Conservation (phyloP, 2,113 vertebrate species). For the Pseudorectes ferrugineus region DNA sequence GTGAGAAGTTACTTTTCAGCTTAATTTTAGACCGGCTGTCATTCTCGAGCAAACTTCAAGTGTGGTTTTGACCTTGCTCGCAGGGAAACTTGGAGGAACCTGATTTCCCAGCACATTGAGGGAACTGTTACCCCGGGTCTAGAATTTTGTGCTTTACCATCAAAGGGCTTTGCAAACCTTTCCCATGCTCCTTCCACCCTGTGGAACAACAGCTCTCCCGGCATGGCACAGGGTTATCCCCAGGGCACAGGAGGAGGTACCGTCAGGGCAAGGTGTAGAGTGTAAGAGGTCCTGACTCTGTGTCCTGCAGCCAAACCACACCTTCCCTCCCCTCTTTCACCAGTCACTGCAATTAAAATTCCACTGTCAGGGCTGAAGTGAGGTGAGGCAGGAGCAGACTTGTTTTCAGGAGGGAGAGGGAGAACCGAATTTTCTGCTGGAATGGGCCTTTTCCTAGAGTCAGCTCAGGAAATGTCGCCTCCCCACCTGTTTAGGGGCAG, state of each 20-base stretch:
- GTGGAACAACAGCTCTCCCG: neutral
- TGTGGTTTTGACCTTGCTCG: neutral
- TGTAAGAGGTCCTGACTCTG: neutral
- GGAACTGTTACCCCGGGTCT: neutral
- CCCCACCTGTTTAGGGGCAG: neutral
- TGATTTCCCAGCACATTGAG: neutral
- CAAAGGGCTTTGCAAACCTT: neutral
- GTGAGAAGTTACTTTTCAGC: slow-evolving; percentile 25
- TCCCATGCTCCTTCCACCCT: neutral
- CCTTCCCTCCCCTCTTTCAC: slow-evolving; percentile 8
- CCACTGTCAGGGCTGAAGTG: neutral
- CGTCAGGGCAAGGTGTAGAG: neutral
- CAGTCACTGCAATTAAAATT: slow-evolving; percentile 64
- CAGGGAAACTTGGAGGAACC: neutral
- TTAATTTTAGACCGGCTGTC: slow-evolving; percentile 24
- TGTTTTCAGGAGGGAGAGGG: slow-evolving; percentile 2
- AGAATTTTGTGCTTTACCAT: slow-evolving; percentile 13
- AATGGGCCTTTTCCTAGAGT: neutral
- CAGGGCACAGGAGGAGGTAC: neutral
- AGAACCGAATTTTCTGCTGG: neutral
- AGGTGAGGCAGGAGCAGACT: slow-evolving; percentile 43
- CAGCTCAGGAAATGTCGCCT: neutral
- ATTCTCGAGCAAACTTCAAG: neutral
- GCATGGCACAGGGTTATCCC: neutral
- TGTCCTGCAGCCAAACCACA: slow-evolving; percentile 47